These are phyloP conservation scores for Acyrthosiphon pisum DNA, from an alignment of 1,140 invertebrate species.

Conservation along the genomic window DNA sequence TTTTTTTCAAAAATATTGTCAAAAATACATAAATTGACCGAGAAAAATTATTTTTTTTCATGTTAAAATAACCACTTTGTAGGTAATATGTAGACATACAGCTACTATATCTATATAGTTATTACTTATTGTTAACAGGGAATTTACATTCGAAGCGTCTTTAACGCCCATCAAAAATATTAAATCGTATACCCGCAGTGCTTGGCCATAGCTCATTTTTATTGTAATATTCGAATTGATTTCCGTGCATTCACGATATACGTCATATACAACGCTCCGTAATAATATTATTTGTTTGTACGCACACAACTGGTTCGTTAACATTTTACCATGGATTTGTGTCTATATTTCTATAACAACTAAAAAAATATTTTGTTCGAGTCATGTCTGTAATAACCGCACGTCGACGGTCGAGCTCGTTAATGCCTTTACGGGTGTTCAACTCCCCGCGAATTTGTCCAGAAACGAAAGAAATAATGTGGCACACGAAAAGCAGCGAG, in stretches of 20 bases:
- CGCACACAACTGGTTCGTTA: constrained; percentile 34
- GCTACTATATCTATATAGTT: background rate
- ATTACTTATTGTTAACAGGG: background rate
- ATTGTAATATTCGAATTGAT: background rate
- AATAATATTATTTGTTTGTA: background rate
- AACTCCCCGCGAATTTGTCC: background rate
- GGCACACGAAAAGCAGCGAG: background rate
- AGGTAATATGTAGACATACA: background rate
- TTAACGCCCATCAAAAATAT: background rate
- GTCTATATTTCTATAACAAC: background rate
- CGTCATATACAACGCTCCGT: background rate
- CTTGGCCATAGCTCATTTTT: background rate
- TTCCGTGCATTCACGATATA: background rate
- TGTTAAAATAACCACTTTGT: background rate
- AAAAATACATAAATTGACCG: background rate
- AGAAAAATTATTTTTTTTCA: background rate
- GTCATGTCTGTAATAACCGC: constrained; percentile 25
- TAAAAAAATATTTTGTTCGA: constrained; percentile 30
- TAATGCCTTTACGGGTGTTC: background rate
- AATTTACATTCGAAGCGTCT: background rate
- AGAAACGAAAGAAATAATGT: background rate
- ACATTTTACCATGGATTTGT: constrained; percentile 28
- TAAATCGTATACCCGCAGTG: background rate
- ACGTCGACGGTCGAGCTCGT: background rate
- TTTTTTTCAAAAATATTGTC: background rate